Conservation (phyloP, 2,888 invertebrate genomes). For the Troides aeacus region DNA sequence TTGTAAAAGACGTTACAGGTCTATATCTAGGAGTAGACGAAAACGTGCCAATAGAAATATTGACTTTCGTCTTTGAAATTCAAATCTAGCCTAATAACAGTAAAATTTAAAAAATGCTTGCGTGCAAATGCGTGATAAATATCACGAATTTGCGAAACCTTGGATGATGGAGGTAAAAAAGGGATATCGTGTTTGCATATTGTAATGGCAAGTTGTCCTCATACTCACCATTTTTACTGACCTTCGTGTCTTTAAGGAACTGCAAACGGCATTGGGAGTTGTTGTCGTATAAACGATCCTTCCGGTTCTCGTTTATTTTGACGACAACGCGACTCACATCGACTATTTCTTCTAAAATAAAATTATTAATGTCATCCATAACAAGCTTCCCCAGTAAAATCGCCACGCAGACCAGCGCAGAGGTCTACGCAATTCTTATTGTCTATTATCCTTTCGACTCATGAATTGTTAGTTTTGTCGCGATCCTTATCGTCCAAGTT, state of each 20-base stretch:
- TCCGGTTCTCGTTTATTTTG: neutral
- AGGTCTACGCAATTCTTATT: neutral
- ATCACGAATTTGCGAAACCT: too few relatives aligned
- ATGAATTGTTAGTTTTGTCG: constrained; percentile 1
- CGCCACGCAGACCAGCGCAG: neutral
- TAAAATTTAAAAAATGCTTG: too few relatives aligned
- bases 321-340: neutral
- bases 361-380: constrained; percentile 4
- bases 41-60: too few relatives aligned
- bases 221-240: constrained; percentile 8
- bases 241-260: constrained; percentile 8
- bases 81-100: too few relatives aligned
- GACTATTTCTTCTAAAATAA: neutral
- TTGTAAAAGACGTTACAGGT: too few relatives aligned
- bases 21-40: too few relatives aligned
- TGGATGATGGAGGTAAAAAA: too few relatives aligned
- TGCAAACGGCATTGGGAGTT: neutral
- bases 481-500: constrained; percentile 13
- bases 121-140: too few relatives aligned
- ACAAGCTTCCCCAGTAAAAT: neutral
- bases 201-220: neutral
- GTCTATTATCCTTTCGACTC: neutral
- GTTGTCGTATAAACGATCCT: neutral
- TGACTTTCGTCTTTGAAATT: too few relatives aligned
- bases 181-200: neutral